Evolutionary conservation across 2,113 vertebrate genomes (phyloP).

Genomic region (Chionodraco myersi): DNA sequence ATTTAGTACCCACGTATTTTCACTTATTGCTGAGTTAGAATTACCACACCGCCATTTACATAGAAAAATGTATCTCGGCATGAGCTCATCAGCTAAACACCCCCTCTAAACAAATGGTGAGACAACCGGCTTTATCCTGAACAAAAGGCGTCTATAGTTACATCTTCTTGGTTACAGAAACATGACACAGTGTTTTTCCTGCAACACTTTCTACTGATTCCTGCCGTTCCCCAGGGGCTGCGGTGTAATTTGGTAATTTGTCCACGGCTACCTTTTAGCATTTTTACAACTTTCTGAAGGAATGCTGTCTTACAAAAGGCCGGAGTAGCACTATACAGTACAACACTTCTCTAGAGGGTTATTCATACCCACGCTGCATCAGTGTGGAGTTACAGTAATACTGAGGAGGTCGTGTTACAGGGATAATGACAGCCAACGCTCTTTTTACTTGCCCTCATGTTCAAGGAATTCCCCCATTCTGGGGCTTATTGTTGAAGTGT

Average conservation of each 20-base stretch:
- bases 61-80: conserved; percentile 55
- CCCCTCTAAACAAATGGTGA: conserved; percentile 62
- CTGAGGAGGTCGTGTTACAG: conserved; percentile 69
- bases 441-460: conserved; percentile 68
- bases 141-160: conserved; percentile 79
- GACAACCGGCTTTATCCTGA: conserved; percentile 61
- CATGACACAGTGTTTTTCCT: conserved; percentile 81
- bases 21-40: conserved; percentile 41
- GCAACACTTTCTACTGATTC: conserved; percentile 72
- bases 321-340: conserved; percentile 62
- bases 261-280: conserved; percentile 72
- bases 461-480: conserved; percentile 79
- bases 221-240: conserved; percentile 62
- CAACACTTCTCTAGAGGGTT: conserved; percentile 67
- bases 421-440: conserved; percentile 65
- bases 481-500: conserved; percentile 62
- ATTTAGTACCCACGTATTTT: conserved; percentile 7
- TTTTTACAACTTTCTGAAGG: conserved; percentile 78
- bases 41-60: conserved; percentile 34
- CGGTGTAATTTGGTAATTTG: conserved; percentile 77
- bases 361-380: conserved; percentile 63
- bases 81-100: conserved; percentile 74
- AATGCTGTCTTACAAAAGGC: conserved; percentile 78
- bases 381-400: conserved; percentile 70
- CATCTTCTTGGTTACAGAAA: conserved; percentile 81